phyloP scores from a whole-genome alignment of 1,140 invertebrate species.

The Campoletis sonorensis region DNA sequence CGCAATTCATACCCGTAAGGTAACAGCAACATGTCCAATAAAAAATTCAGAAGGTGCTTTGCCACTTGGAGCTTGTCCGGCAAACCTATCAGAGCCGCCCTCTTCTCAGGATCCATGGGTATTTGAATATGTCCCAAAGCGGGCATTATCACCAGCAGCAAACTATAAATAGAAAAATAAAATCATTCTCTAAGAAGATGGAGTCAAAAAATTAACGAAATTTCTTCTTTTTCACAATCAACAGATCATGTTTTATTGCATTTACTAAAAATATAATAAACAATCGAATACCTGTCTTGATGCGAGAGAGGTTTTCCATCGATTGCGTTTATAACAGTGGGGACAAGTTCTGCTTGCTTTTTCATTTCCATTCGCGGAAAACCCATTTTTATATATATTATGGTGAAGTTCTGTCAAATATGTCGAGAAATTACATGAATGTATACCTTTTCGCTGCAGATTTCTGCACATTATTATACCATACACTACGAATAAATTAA shows the following conservation, averaged over 20 bases:
- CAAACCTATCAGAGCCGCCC: slow-evolving; percentile 79
- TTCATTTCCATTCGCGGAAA: slow-evolving; percentile 87
- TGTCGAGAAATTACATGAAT: slow-evolving; percentile 33
- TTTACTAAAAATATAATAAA: slow-evolving; percentile 28
- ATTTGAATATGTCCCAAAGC: slow-evolving; percentile 85
- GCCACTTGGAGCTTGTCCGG: slow-evolving; percentile 80
- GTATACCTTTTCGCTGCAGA: slow-evolving; percentile 32
- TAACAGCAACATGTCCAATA: slow-evolving; percentile 89
- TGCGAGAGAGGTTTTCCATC: slow-evolving; percentile 89
- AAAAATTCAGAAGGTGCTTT: slow-evolving; percentile 85
- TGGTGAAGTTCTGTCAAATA: slow-evolving; percentile 90
- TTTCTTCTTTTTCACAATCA: no score
- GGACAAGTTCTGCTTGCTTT: slow-evolving; percentile 86
- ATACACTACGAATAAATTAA: no score
- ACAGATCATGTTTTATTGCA: no score
- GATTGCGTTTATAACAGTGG: slow-evolving; percentile 86
- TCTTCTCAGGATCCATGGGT: slow-evolving; percentile 81
- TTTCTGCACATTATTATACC: neutral
- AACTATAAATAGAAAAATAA: slow-evolving; percentile 73
- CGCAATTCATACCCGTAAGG: slow-evolving; percentile 95
- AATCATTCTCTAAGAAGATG: slow-evolving; percentile 25
- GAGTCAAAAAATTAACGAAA: neutral
- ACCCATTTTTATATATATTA: slow-evolving; percentile 95
- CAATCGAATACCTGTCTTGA: slow-evolving; percentile 85
- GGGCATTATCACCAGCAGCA: slow-evolving; percentile 89